Evolutionary conservation across 2,888 invertebrate species (phyloP), one percentile per base, ranked within the genome.

Genomic region (Volucella inanis): DNA sequence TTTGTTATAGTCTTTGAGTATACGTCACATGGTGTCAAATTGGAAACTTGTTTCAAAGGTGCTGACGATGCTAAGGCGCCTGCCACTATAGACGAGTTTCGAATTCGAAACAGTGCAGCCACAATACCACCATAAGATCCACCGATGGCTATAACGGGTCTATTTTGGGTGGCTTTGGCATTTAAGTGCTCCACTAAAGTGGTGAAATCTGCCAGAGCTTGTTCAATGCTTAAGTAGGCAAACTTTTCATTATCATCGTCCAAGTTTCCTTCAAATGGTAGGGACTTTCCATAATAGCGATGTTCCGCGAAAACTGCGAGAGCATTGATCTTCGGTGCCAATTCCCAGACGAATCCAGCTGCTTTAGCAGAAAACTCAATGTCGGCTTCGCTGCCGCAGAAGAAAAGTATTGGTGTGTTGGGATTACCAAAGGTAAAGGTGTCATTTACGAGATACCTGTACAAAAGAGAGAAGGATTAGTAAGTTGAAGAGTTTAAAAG

Each of bases 51-150:
- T 92, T 95, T 95, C 87, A 98, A 94, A 0, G 98, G 99, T 0
- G 98, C 99, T 38, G 98, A 98, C 1, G 97, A 95, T 3, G 99
- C 98, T 83, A 99, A 95, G 1, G 99, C 96, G 0, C 99, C 99
- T 41, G 93, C 93, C 8, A 98, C 95, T 38, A 97, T 90, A 90
- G 97, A 96, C 0, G 99, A 98, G 92, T 99, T 99, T 92, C 99
- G 99, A 91, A 98, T 96, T 49, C 99, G 94, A 89, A 99, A 94
- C 96, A 98, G 99, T 0, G 98, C 97, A 0, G 99, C 94, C 39
- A 99, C 92, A 98, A 99, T 99, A 39, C 99, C 99, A 0, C 99
- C 99, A 91, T 99, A 99, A 0, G 98, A 98, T 0, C 99, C 95
- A 72, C 95, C 95, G 91, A 95, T 94, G 1, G 96, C 96, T 87